Evolutionary conservation across 2,113 vertebrate genomes (phyloP), one percentile per base, ranked within the genome.

Genomic region (Cyrtonyx montezumae): DNA sequence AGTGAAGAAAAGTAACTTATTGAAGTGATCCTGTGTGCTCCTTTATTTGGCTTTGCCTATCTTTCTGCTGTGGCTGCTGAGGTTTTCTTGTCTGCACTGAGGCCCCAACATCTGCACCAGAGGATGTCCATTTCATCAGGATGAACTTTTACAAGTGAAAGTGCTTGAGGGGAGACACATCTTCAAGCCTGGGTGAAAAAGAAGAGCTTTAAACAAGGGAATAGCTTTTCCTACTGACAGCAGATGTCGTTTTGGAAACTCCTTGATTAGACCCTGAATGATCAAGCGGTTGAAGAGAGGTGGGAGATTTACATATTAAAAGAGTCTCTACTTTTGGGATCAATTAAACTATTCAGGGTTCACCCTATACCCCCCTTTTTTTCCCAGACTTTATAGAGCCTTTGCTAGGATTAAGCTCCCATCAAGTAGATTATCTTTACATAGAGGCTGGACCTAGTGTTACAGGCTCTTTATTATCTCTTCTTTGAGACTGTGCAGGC

Each of bases 391-490:
- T 94, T 83, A 81, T 58, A 89, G 62, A 92, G 80, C 43, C 55
- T 75, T 92, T 93, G 88, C 79, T 87, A 95, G 92, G 93, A 95
- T 95, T 97, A 97, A 95, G 87, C 79, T 78, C 91, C 94, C 84
- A 88, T 93, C 84, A 17, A 94, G 91, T 94, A 96, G 95, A 96
- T 96, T 97, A 97, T 95, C 96, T 90, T 95, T 94, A 90, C 91
- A 96, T 69, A 95, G 94, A 92, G 66, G 70, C 93, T 94, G 74
- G 71, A 93, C 96, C 91, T 95, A 94, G 81, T 95, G 83, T 94
- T 95, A 95, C 91, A 94, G 87, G 55, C 89, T 96, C 85, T 95
- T 88, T 95, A 94, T 97, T 96, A 91, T 95, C 94, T 94, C 86
- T 93, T 86, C 78, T 94, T 94, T 95, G 89, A 96, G 80, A 86